phyloP scores from a whole-genome alignment of 2,888 invertebrate species.

The Leucozona laternaria region DNA sequence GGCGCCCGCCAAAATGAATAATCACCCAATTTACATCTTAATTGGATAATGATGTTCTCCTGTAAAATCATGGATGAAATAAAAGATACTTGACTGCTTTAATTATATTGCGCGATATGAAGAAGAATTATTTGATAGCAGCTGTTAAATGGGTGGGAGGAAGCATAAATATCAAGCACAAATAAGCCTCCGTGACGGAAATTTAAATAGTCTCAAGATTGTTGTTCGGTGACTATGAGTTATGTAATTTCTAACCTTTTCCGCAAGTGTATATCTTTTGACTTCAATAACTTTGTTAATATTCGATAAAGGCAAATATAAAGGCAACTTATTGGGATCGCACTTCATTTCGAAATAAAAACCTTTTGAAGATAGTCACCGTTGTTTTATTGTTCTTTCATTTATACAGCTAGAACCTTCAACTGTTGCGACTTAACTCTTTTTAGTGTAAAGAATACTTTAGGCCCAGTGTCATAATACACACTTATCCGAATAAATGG shows the following conservation, averaged over 20 bases:
- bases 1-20: constrained; percentile 22
- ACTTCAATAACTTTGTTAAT: background rate
- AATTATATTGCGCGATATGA: background rate
- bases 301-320: background rate
- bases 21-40: constrained; percentile 25
- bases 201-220: constrained; percentile 2
- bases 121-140: background rate
- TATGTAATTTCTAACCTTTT: constrained; percentile 11
- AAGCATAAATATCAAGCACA: background rate
- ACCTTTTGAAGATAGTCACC: too few relatives aligned
- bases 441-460: too few relatives aligned
- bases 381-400: too few relatives aligned
- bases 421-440: too few relatives aligned
- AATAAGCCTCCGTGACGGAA: constrained; percentile 23
- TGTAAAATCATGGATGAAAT: constrained; percentile 8
- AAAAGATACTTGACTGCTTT: background rate
- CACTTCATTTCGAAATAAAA: too few relatives aligned
- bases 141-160: background rate
- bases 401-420: too few relatives aligned
- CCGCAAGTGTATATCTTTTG: constrained; percentile 3
- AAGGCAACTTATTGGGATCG: background rate
- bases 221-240: background rate
- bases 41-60: constrained; percentile 29
- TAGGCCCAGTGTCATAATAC: too few relatives aligned
- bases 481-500: too few relatives aligned